A percentile compares a stretch with the other conserved stretches of the same genome.
Evolutionary conservation across 2,113 vertebrate genomes (phyloP).

Genomic region (Nerophis ophidion): DNA sequence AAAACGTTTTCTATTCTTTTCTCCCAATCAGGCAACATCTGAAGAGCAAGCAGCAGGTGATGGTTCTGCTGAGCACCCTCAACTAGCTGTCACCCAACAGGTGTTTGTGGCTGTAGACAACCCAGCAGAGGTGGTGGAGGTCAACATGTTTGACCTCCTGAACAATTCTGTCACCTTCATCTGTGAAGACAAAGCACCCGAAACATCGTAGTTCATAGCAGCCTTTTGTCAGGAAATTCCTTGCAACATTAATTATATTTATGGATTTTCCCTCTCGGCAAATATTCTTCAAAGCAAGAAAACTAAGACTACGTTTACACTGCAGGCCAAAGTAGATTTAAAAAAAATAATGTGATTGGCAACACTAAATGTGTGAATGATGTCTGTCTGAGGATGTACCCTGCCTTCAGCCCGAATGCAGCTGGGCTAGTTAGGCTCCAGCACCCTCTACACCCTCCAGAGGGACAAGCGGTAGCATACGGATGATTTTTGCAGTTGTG

Average conservation of each 20-base stretch:
- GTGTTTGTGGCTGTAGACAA: conserved; percentile 72
- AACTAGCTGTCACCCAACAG: conserved; percentile 68
- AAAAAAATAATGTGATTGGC: too few relatives aligned
- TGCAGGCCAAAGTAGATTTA: too few relatives aligned
- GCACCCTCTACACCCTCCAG: too few relatives aligned
- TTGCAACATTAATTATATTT: neutral
- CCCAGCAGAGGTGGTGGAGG: conserved; percentile 72
- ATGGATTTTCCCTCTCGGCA: too few relatives aligned
- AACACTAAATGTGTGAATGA: too few relatives aligned
- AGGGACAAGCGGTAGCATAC: too few relatives aligned
- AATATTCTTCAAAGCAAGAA: too few relatives aligned
- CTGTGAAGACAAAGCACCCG: conserved; percentile 67
- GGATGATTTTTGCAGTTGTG: too few relatives aligned
- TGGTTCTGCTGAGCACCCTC: conserved; percentile 63
- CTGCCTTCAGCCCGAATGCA: too few relatives aligned
- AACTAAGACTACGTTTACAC: too few relatives aligned
- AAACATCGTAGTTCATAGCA: neutral
- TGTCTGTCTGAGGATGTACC: too few relatives aligned
- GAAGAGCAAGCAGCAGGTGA: conserved; percentile 31
- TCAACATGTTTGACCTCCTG: conserved; percentile 81
- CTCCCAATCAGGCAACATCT: conserved; percentile 68
- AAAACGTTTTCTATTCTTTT: neutral
- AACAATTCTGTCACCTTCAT: conserved; percentile 78
- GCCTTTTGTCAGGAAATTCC: neutral
- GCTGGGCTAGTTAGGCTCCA: too few relatives aligned